phyloP scores from a whole-genome alignment of 2,113 vertebrate genomes.

The Prochilodus magdalenae region DNA sequence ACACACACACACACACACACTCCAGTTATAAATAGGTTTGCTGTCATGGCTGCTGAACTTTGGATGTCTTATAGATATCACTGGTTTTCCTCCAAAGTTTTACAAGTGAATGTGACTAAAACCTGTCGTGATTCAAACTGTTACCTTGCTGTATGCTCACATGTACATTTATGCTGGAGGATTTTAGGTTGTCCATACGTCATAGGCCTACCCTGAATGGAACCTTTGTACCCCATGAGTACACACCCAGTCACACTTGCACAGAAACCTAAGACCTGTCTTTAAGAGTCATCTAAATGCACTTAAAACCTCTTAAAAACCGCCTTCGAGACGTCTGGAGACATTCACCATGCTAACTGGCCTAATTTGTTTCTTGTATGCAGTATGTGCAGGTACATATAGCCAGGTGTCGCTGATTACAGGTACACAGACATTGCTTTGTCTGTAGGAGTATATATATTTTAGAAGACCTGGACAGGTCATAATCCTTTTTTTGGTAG shows the following conservation, averaged over 20 bases:
- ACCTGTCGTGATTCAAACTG: conserved; percentile 22
- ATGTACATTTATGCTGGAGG: conserved; percentile 3
- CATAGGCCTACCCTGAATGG: conserved; percentile 48
- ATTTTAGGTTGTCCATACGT: conserved; percentile 38
- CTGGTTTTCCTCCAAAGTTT: conserved; percentile 45
- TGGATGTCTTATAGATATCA: conserved; percentile 55
- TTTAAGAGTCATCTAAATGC: not conserved
- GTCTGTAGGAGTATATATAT: no score
- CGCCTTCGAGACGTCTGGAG: no score
- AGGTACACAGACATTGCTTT: no score
- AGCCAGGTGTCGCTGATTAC: no score
- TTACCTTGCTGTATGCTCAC: conserved; percentile 5
- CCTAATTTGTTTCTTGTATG: no score
- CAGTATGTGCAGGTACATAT: no score
- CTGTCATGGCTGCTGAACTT: conserved; percentile 61
- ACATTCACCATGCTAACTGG: no score
- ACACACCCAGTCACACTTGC: not conserved
- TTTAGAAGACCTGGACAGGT: no score
- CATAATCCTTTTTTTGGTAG: no score
- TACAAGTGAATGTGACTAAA: conserved; percentile 30
- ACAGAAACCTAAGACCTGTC: not conserved
- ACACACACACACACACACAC: not conserved
- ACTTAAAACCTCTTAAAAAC: no score
- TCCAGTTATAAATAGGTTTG: conserved; percentile 69
- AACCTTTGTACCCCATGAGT: conserved; percentile 53